phyloP scores from a whole-genome alignment of 2,113 vertebrate genomes.

The Mobula birostris region DNA sequence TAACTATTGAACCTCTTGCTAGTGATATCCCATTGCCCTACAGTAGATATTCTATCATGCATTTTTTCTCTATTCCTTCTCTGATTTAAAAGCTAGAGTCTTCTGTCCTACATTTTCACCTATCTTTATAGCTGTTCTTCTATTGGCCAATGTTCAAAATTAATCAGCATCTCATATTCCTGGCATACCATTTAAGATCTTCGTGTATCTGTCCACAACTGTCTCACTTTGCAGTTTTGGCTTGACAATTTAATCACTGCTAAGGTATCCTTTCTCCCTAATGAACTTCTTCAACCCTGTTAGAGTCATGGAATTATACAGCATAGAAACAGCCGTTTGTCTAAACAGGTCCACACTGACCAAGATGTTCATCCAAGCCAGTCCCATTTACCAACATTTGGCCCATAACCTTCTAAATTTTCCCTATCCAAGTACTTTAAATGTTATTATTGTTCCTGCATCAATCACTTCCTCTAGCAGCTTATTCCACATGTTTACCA shows the following conservation, averaged over 20 bases:
- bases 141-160: background rate
- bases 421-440: too few relatives aligned
- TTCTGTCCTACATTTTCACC: background rate
- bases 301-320: too few relatives aligned
- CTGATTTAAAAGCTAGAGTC: background rate
- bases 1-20: background rate
- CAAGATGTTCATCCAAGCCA: too few relatives aligned
- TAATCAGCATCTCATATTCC: background rate
- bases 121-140: background rate
- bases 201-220: background rate
- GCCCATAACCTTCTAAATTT: too few relatives aligned
- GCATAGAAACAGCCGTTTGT: too few relatives aligned
- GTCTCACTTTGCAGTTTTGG: background rate
- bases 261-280: background rate
- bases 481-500: too few relatives aligned
- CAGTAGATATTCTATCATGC: background rate
- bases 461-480: too few relatives aligned
- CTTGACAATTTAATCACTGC: background rate
- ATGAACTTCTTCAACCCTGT: background rate
- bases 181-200: too few relatives aligned
- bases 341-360: too few relatives aligned
- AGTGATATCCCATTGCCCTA: background rate
- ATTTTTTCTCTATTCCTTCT: background rate
- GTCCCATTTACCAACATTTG: too few relatives aligned
- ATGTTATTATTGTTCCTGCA: too few relatives aligned